Conservation (phyloP, 2,797 vertebrate species). For the Hydrolagus colliei region DNA sequence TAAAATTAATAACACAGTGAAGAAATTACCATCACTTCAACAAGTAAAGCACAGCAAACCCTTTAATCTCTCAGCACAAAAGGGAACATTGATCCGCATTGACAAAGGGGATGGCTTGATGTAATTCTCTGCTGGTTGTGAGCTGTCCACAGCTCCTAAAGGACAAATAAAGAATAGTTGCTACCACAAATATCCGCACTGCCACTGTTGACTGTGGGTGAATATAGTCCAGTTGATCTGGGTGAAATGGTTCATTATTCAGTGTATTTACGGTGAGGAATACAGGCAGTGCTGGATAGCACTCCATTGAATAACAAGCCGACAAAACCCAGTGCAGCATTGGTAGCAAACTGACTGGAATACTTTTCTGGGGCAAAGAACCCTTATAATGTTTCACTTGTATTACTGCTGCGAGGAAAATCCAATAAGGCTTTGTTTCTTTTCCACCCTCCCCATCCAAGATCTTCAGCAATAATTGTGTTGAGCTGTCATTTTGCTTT, state of each 20-base stretch:
- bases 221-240: constrained; percentile 46
- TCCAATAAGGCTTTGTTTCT: too few species aligned
- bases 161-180: constrained; percentile 42
- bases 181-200: constrained; percentile 40
- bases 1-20: too few species aligned
- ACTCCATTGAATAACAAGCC: neutral
- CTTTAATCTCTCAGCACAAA: too few species aligned
- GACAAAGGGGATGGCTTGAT: neutral
- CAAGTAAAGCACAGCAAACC: too few species aligned
- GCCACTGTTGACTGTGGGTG: constrained; percentile 43
- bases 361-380: neutral
- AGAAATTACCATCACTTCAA: too few species aligned
- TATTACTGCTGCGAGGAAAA: neutral
- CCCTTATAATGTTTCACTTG: neutral
- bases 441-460: neutral
- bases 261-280: constrained; percentile 39
- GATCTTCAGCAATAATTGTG: neutral
- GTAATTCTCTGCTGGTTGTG: too few species aligned
- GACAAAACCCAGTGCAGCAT: neutral
- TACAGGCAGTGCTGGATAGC: constrained; percentile 35
- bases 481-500: neutral
- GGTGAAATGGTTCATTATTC: constrained; percentile 46
- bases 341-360: neutral
- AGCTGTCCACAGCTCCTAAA: neutral
- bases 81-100: neutral